These are phyloP conservation scores for Pavo muticus DNA, from an alignment of 2,113 vertebrate species.

Conservation along the genomic window DNA sequence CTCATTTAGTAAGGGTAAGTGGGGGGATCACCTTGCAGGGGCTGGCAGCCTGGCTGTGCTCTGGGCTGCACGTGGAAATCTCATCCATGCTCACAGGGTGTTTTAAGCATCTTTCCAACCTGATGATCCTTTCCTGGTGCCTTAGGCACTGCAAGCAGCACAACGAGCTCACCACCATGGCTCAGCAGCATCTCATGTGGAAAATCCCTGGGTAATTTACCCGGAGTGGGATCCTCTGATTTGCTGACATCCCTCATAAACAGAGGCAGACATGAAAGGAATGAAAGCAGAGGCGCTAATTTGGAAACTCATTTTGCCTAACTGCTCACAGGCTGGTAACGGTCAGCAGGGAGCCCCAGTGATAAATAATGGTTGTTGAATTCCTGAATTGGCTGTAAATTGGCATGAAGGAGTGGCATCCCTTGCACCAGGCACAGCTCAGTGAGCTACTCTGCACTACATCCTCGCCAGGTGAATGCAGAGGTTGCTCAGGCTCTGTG, in stretches of 20 bases:
- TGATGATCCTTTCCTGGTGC: conserved; percentile 11
- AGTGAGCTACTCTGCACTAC: neutral
- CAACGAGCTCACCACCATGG: neutral
- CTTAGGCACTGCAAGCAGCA: neutral
- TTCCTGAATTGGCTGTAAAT: conserved; percentile 58
- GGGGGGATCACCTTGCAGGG: neutral
- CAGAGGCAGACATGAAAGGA: conserved; percentile 41
- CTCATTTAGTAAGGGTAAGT: neutral
- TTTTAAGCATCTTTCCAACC: neutral
- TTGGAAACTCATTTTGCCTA: conserved; percentile 57
- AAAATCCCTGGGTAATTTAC: conserved; percentile 68
- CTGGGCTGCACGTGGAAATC: fast-evolving
- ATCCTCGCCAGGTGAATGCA: neutral
- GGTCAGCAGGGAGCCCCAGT: conserved; percentile 49
- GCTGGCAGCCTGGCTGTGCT: neutral
- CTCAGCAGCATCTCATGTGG: conserved; percentile 35
- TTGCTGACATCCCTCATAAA: conserved; percentile 65
- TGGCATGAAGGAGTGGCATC: conserved; percentile 21
- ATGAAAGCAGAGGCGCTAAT: conserved; percentile 41
- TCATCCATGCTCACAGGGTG: neutral
- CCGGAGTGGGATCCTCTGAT: conserved; percentile 64
- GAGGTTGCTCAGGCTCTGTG: conserved; percentile 7
- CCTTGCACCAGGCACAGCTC: neutral
- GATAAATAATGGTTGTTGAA: conserved; percentile 63
- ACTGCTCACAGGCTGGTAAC: neutral